These are phyloP conservation scores for Mesochorus sp. DNA, from an alignment of 2,888 invertebrate genomes.

Conservation along the genomic window DNA sequence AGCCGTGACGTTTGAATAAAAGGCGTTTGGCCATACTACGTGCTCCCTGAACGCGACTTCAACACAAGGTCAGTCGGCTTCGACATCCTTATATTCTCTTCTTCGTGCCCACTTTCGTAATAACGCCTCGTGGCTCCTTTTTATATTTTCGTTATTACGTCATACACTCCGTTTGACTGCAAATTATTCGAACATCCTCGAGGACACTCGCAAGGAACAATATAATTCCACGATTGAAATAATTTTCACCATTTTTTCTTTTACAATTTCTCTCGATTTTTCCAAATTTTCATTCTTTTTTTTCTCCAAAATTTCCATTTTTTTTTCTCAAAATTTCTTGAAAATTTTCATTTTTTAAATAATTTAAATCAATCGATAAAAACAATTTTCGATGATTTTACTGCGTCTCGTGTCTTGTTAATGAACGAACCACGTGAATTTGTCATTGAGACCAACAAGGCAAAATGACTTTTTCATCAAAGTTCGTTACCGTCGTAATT, in stretches of 20 bases:
- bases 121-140: background rate
- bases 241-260: no score
- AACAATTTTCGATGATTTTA: background rate
- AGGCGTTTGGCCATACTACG: slow-evolving; percentile 23
- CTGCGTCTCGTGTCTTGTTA: background rate
- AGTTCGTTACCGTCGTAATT: slow-evolving; percentile 58
- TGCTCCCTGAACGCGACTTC: background rate
- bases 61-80: slow-evolving; percentile 62
- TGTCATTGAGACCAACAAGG: slow-evolving; percentile 68
- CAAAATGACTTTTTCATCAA: slow-evolving; percentile 71
- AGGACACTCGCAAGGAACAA: no score
- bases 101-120: background rate
- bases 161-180: no score
- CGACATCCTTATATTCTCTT: slow-evolving; percentile 8
- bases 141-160: background rate
- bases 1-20: slow-evolving; percentile 50
- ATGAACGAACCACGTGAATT: slow-evolving; percentile 46
- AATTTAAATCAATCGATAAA: background rate
- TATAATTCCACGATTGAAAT: no score
- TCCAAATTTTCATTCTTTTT: background rate
- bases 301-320: background rate
- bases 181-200: background rate
- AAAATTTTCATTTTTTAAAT: no score
- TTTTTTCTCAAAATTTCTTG: background rate
- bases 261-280: no score